Base-by-base conservation (phyloP, 1,140 invertebrate species). In the Drosophila lini region DNA sequence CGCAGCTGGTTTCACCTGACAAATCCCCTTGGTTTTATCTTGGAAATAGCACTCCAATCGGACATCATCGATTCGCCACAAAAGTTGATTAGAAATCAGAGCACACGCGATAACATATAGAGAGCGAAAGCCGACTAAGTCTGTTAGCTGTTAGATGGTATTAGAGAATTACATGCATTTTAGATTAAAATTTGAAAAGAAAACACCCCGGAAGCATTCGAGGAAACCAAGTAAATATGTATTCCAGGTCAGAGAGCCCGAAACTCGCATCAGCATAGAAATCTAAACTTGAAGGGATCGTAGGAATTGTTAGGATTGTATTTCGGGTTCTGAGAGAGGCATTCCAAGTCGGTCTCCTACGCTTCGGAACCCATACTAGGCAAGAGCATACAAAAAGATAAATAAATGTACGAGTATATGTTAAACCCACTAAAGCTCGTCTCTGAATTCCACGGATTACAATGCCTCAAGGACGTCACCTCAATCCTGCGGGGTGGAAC, bases 141-240 rank as follows among this genome's bases (percentile, higher is more conserved):
- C 83, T 88, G 83, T 88, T 86, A 83, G 84, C 61, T 57, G 68
- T 83, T 88, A 88, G 71, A 70, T 64, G 62, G 80, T 70, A 80
- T 69, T 80, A 88, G 76, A 63, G 48, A 61, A 77, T 80, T 75
- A 60, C 75, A 67, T 70, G 83, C 63, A 80, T 53, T 36, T 61
- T 58, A 47, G 36, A 57, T 25, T 60, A 45, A 40, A 69, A 58
- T 47, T 50, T 57, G 28, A 74, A 70, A 50, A 60, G 64, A 69
- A 74, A 57, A 58, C 16, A 48, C 41, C 10, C 28, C 28, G 22
- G 3, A 62, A 44, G 16, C 42, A 34, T 15, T 61, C 34, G 10
- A 41, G 34, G 28, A 61, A 57, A 48, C 28, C 41, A 38, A 57
- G 10, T 40, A 36, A 48, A 41, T 53, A 38, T 36, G 50, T 22